Conservation (phyloP, 2,113 vertebrate genomes). For the Ciconia boyciana region DNA sequence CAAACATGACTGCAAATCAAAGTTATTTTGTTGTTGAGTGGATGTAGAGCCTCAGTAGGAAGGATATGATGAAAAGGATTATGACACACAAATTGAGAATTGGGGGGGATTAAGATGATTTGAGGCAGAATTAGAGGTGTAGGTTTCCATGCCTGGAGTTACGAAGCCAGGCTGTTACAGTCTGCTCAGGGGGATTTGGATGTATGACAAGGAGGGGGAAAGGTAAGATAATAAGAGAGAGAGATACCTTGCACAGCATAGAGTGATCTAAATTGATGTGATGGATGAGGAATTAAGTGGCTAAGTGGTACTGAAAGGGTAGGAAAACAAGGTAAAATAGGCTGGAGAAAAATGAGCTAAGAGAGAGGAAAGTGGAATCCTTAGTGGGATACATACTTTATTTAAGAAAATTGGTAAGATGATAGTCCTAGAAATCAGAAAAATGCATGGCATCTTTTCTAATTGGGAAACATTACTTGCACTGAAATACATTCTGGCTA, state of each 20-base stretch:
- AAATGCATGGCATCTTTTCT: neutral
- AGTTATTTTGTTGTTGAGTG: neutral
- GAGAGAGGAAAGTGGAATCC: neutral
- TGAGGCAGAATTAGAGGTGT: neutral
- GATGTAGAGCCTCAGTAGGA: neutral
- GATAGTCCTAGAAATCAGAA: neutral
- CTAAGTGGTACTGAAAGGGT: neutral
- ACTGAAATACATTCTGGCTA: neutral
- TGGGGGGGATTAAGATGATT: neutral
- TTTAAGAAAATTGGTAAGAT: neutral
- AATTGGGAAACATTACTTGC: neutral
- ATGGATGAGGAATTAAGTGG: neutral
- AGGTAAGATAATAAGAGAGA: neutral
- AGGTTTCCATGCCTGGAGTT: neutral
- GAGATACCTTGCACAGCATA: neutral
- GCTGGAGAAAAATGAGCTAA: neutral
- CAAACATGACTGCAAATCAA: neutral
- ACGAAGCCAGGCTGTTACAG: neutral
- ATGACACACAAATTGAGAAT: neutral
- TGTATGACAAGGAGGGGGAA: neutral
- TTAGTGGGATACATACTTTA: neutral
- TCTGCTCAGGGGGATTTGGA: neutral
- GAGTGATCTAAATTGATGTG: neutral
- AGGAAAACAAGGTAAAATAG: neutral
- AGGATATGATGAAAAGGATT: neutral